Evolutionary conservation across 2,888 invertebrate genomes (phyloP).

Genomic region (Arctia plantaginis): DNA sequence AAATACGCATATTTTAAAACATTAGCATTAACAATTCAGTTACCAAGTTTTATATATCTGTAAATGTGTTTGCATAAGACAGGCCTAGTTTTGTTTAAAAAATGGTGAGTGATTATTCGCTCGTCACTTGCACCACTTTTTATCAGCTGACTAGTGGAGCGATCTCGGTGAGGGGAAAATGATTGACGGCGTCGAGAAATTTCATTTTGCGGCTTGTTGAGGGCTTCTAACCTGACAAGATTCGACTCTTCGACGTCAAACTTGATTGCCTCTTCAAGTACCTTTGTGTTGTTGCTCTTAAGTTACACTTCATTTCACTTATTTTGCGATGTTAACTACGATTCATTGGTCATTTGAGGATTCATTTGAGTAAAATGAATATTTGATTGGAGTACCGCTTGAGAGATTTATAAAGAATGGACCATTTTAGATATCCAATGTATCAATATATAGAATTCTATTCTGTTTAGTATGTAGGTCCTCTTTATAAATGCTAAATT

Average conservation of each 20-base stretch:
- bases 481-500: conserved; percentile 39
- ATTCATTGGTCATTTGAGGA: conserved; percentile 64
- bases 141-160: conserved; percentile 62
- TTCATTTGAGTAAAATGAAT: conserved; percentile 50
- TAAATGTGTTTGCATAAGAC: neutral
- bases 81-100: neutral
- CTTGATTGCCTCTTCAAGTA: conserved; percentile 74
- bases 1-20: neutral
- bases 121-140: conserved; percentile 47
- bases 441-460: conserved; percentile 19
- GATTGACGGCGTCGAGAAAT: conserved; percentile 84
- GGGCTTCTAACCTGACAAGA: conserved; percentile 69
- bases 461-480: conserved; percentile 20
- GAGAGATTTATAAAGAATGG: neutral
- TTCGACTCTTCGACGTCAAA: conserved; percentile 66
- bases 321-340: conserved; percentile 67
- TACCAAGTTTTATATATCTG: neutral
- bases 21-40: neutral
- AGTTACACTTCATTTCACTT: conserved; percentile 77
- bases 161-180: conserved; percentile 78
- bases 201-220: conserved; percentile 86
- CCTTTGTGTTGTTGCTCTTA: conserved; percentile 73
- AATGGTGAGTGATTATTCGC: conserved; percentile 9
- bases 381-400: conserved; percentile 15
- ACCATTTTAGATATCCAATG: neutral